Conservation (phyloP, 2,797 vertebrate species). For the Carcharodon carcharias region DNA sequence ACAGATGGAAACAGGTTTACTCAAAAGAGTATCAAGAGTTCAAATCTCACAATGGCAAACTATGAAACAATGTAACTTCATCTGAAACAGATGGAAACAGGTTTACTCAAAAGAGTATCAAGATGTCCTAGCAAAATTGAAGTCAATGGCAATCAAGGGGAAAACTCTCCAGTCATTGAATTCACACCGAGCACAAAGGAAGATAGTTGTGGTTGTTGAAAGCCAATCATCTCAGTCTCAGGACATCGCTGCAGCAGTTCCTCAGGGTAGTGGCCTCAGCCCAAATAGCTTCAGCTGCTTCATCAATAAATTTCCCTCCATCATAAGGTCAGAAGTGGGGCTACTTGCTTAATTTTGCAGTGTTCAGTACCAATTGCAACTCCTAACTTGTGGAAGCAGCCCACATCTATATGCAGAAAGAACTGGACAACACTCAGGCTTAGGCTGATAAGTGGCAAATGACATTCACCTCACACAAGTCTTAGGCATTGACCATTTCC, state of each 20-base stretch:
- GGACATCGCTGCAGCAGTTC: neutral
- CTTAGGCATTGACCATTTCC: neutral
- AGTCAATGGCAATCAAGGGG: neutral
- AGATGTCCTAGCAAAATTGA: neutral
- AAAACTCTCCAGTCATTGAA: neutral
- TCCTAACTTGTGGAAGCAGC: neutral
- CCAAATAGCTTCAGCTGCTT: neutral
- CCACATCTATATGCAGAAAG: neutral
- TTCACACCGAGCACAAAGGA: neutral
- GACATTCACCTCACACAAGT: neutral
- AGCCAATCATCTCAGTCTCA: neutral
- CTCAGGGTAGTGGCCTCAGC: neutral
- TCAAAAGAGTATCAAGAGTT: no score
- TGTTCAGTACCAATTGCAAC: neutral
- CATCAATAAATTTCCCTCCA: neutral
- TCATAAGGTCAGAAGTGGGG: no score
- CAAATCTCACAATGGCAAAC: no score
- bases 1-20: no score
- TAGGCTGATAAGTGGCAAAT: neutral
- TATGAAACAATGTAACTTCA: no score
- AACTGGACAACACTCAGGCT: neutral
- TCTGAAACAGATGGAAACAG: no score
- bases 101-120: no score
- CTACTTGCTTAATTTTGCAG: no score
- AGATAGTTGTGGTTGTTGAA: neutral